These are phyloP conservation scores for Cyprinodon tularosa DNA, from an alignment of 2,113 vertebrate species.

Conservation along the genomic window DNA sequence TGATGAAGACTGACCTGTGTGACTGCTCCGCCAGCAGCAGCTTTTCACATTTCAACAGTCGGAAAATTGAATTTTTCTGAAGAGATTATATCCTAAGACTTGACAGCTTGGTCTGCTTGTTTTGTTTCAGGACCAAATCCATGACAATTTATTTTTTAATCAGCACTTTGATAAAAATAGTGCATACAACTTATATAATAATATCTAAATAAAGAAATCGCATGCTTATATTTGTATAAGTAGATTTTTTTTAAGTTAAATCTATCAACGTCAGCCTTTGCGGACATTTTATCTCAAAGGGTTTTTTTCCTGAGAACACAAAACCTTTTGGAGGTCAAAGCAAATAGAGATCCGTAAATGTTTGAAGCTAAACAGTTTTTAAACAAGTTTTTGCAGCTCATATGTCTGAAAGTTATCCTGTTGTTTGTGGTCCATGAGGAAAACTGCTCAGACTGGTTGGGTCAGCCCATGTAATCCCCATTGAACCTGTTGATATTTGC, in stretches of 20 bases:
- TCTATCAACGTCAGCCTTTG: neutral
- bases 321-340: neutral
- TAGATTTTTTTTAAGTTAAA: neutral
- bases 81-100: slow-evolving; percentile 20
- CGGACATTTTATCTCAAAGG: neutral
- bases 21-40: slow-evolving; percentile 16
- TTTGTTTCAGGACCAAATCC: slow-evolving; percentile 4
- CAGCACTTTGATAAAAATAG: neutral
- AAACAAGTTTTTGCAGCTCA: neutral
- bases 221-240: neutral
- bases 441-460: slow-evolving; percentile 13
- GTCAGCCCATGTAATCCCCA: slow-evolving; percentile 26
- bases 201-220: too few species aligned
- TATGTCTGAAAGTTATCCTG: neutral
- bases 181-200: too few species aligned
- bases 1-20: slow-evolving; percentile 44
- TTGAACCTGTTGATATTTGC: slow-evolving; percentile 19
- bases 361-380: neutral
- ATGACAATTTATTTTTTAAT: neutral
- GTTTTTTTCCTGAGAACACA: neutral
- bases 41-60: slow-evolving; percentile 26
- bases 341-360: neutral
- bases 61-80: slow-evolving; percentile 20
- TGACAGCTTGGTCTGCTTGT: slow-evolving; percentile 4
- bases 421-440: slow-evolving; percentile 14